These are phyloP conservation scores for Coelopa frigida DNA, from an alignment of 1,140 invertebrate species.

Conservation along the genomic window DNA sequence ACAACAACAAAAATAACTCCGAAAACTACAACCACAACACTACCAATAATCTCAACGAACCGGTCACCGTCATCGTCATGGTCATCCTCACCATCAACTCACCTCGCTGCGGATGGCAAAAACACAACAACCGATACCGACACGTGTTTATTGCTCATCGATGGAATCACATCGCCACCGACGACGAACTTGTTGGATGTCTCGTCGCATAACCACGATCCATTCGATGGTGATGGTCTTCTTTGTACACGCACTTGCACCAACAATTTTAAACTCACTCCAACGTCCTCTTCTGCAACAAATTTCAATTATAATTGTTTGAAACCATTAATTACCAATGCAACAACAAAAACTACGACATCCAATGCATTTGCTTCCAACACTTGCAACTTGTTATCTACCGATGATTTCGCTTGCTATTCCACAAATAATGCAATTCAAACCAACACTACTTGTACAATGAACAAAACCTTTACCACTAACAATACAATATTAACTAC, in stretches of 20 bases:
- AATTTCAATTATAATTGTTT: conserved; percentile 7
- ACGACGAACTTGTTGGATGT: no score
- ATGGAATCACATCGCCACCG: no score
- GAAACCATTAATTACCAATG: conserved; percentile 16
- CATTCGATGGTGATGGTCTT: conserved; percentile 2
- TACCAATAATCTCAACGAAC: conserved; percentile 18
- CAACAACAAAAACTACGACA: conserved; percentile 25
- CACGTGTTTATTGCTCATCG: no score
- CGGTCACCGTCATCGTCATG: neutral
- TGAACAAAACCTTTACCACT: no score
- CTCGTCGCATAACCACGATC: no score
- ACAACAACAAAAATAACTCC: conserved; percentile 2
- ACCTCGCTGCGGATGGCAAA: no score
- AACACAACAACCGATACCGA: no score
- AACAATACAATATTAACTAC: no score
- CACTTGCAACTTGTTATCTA: no score
- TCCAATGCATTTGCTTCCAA: conserved; percentile 12
- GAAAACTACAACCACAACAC: conserved; percentile 15
- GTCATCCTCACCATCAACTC: neutral
- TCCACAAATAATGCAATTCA: no score
- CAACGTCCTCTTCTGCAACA: conserved; percentile 1
- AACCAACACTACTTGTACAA: no score
- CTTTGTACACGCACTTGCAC: neutral
- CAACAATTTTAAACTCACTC: conserved; percentile 3
- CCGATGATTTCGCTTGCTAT: no score